A percentile compares a stretch with the other conserved stretches of the same genome.
Conservation (phyloP, 2,797 vertebrate genomes). For the Choloepus didactylus region DNA sequence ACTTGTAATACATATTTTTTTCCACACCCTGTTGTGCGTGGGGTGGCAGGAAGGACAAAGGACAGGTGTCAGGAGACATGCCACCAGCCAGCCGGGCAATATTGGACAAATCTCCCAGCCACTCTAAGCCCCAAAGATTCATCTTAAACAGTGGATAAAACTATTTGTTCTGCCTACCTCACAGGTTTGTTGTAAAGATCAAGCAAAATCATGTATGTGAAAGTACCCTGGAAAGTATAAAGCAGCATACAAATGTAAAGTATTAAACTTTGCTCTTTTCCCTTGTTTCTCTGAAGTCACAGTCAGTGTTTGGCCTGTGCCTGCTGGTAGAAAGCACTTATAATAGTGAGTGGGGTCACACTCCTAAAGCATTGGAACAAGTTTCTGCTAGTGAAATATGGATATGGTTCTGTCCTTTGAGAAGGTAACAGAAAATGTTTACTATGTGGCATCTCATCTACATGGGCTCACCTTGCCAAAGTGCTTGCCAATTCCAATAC, state of each 20-base stretch:
- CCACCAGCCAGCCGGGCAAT: background rate
- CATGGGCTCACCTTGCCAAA: background rate
- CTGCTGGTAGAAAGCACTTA: background rate
- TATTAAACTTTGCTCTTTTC: background rate
- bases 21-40: background rate
- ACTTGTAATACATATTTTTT: background rate
- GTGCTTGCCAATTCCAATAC: background rate
- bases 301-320: background rate
- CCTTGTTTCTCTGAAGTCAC: background rate
- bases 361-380: background rate
- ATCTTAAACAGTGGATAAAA: slow-evolving; percentile 48
- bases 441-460: background rate
- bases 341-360: background rate
- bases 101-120: background rate
- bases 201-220: slow-evolving; percentile 10
- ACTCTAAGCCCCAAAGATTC: background rate
- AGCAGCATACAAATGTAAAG: background rate
- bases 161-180: slow-evolving; percentile 38
- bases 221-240: background rate
- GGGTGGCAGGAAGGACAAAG: slow-evolving; percentile 25
- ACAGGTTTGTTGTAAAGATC: slow-evolving; percentile 60
- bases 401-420: background rate
- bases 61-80: background rate
- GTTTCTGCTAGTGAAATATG: background rate
- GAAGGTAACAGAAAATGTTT: background rate